These are phyloP conservation scores for Heliornis fulica DNA, from an alignment of 2,113 vertebrate genomes.

Conservation along the genomic window DNA sequence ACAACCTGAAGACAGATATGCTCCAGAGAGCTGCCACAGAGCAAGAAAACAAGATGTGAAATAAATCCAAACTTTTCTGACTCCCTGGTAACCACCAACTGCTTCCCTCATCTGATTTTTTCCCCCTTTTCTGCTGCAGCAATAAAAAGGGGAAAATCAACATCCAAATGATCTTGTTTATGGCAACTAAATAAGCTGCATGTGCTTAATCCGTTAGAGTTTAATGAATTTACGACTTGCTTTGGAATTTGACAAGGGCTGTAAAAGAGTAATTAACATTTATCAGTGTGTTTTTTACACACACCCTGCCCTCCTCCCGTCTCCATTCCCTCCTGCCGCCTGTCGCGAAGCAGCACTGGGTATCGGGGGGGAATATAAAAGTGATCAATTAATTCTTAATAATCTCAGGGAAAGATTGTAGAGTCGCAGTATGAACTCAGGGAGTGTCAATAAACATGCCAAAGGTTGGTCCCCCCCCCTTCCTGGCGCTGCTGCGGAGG, in stretches of 20 bases:
- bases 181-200: conserved; percentile 82
- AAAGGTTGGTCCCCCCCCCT: conserved; percentile 49
- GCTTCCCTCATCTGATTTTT: conserved; percentile 46
- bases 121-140: conserved; percentile 63
- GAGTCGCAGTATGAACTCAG: conserved; percentile 66
- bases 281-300: conserved; percentile 74
- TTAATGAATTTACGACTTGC: conserved; percentile 85
- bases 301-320: conserved; percentile 43
- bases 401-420: conserved; percentile 70
- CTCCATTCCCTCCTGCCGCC: conserved; percentile 37
- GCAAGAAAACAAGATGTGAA: not conserved
- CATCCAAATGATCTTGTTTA: conserved; percentile 86
- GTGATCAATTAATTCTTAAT: conserved; percentile 76
- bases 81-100: conserved; percentile 37
- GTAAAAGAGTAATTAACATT: conserved; percentile 81
- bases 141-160: conserved; percentile 83
- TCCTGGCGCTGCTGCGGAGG: not conserved
- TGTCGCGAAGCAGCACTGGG: conserved; percentile 43
- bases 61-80: conserved; percentile 52
- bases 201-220: conserved; percentile 81
- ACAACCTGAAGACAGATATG: accelerated
- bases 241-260: conserved; percentile 85
- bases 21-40: not conserved
- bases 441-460: conserved; percentile 67
- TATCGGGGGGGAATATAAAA: conserved; percentile 71